Base-by-base conservation (phyloP, 2,888 invertebrate genomes). In the Drosophila multiciliata region DNA sequence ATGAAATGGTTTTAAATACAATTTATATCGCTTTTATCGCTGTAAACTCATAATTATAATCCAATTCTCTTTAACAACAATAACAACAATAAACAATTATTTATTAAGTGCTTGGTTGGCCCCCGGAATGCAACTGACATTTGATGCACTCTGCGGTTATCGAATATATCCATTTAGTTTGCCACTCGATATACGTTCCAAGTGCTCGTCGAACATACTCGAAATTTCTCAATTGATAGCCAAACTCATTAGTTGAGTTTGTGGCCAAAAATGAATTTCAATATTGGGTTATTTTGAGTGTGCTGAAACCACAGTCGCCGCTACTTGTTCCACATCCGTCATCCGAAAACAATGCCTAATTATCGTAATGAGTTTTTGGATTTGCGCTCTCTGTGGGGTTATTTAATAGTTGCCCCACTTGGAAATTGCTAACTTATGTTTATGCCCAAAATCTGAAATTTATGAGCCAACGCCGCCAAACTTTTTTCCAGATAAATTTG, bases 11-110 rank as follows among this genome's bases (percentile, higher is more conserved):
- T 79, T 86, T 89, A 78, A 86, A 85, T 87, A 67, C 70, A 50
- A 76, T 72, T 82, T 89, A 84, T 77, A 89, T 87, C 72, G 89
- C 70, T 82, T 87, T 87, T 74, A 87, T 87, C 77, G 89, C 77
- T 87, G 80, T 82, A 66, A 79, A 81, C 71, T 83, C 89, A 89
- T 89, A 84, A 84, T 89, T 87, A 84, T 82, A 79, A 76, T 63
- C 71, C 64, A 78, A 87, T 85, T 87, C 83, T 74, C 80, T 75
- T 81, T 67, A 64, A 45, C 70, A 60, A 48, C 42, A 66, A 62
- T 55, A 6, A 61, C 20, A 69, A 58, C 55, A 73, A 73, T 59
- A 65, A 73, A 69, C 70, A 82, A 79, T 83, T 72, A 82, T 86
- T 88, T 75, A 88, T 88, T 53, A 73, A 89, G 85, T 75, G 42